Evolutionary conservation across 2,797 vertebrate genomes (phyloP), one percentile per base, ranked within the genome.

Genomic region (Coilia nasus): DNA sequence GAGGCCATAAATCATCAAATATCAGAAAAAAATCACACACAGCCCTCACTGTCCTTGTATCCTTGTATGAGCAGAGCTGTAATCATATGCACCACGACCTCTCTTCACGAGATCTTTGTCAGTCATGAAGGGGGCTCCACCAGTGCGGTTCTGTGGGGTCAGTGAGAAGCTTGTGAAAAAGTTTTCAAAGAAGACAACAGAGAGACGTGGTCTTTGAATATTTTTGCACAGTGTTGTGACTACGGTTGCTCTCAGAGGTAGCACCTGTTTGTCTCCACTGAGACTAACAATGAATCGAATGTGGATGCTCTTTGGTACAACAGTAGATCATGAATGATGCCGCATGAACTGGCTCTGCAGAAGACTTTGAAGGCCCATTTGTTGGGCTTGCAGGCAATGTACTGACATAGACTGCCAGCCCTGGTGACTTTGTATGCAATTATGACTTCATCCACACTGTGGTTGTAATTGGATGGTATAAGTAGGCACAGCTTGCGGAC

Each of bases 151-250:
- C 19, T 67, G 4, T 71, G 28, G 57, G 56, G 80, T 19, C 83
- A 81, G 86, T 46, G 83, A 21, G 14, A 60, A 87, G 81, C 88
- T 62, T 86, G 87, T 90, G 50, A 56, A 60, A 3, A 78, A 44
- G 46, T 46, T 19, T 75, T 86, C 84, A 71, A 35, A 84, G 41
- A 81, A 83, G 14, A 84, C 59, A 82, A 12, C 50, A 28, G 23
- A 46, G 75, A 47, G 17, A 83, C 82, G 41, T 83, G 67, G 21
- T 25, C 46, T n/a, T 60, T 83, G 41, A 83, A 62, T 19, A 9
- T 81, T 85, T 35, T 57, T 67, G 75, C 57, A 47, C 35, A 25
- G 44, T 0, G 46, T 41, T 3, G 35, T 60, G 62, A 85, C 44
- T 35, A 41, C 31, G 23, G 31, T 1, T 17, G 81, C 54, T 6